A percentile compares a stretch with the other conserved stretches of the same genome.
Evolutionary conservation across 2,113 vertebrate species (phyloP).

Genomic region (Spea multiplicata): DNA sequence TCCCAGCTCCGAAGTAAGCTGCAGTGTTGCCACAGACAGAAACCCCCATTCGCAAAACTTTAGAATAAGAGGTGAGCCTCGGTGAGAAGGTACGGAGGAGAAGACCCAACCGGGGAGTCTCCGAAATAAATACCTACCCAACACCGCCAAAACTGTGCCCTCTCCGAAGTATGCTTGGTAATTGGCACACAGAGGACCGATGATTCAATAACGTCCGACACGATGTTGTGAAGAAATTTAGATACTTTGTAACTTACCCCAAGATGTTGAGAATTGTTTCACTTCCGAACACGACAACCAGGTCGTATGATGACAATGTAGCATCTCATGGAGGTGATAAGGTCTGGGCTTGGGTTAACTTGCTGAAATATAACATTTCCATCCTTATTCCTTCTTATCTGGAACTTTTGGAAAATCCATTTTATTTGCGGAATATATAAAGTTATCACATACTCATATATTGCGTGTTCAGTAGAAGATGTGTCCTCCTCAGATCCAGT

Average conservation of each 20-base stretch:
- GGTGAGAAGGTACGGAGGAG: too few relatives aligned
- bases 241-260: conserved; percentile 60
- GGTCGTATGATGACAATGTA: neutral
- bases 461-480: too few relatives aligned
- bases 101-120: too few relatives aligned
- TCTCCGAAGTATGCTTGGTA: conserved; percentile 54
- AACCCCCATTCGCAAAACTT: neutral
- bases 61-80: neutral
- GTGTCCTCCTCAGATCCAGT: too few relatives aligned
- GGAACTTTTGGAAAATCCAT: too few relatives aligned
- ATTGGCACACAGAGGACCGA: conserved; percentile 26
- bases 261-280: conserved; percentile 75
- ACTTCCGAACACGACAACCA: conserved; percentile 58
- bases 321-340: too few relatives aligned
- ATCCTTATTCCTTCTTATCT: too few relatives aligned
- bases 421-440: too few relatives aligned
- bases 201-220: neutral
- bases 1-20: conserved; percentile 19
- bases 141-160: conserved; percentile 52
- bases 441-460: too few relatives aligned
- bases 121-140: conserved; percentile 46
- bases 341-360: too few relatives aligned
- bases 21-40: neutral
- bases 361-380: too few relatives aligned
- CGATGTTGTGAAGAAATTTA: neutral